Evolutionary conservation across 2,113 vertebrate genomes (phyloP).

Genomic region (Neoarius graeffei): DNA sequence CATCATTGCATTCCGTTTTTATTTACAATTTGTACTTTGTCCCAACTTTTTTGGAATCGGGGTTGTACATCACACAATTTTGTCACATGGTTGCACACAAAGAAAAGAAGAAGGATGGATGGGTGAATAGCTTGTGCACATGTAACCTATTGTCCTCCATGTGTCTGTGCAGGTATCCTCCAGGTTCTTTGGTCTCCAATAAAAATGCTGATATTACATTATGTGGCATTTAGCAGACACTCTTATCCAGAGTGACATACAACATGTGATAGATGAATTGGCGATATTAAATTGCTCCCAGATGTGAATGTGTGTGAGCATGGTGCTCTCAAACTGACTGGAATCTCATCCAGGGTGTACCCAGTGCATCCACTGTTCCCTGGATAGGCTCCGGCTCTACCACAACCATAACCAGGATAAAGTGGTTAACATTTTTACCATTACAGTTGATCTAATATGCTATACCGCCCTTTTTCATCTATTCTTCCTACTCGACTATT

Average conservation of each 20-base stretch:
- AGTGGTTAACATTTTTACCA: background rate
- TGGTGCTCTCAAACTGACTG: background rate
- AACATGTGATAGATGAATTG: no score
- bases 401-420: background rate
- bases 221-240: no score
- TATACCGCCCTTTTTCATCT: background rate
- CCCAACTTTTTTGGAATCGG: no score
- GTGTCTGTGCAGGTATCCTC: background rate
- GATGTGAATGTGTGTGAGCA: background rate
- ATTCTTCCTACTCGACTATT: background rate
- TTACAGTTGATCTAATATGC: background rate
- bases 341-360: background rate
- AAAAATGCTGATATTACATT: background rate
- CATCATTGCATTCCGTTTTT: no score
- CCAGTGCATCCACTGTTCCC: background rate
- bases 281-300: background rate
- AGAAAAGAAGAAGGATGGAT: no score
- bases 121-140: background rate
- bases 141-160: background rate
- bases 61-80: no score
- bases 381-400: background rate
- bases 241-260: no score
- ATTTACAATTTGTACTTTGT: no score
- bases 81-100: no score
- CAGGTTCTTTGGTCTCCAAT: background rate